Evolutionary conservation across 2,888 invertebrate species (phyloP), one percentile per base, ranked within the genome.

Genomic region (Cantharis rufa): DNA sequence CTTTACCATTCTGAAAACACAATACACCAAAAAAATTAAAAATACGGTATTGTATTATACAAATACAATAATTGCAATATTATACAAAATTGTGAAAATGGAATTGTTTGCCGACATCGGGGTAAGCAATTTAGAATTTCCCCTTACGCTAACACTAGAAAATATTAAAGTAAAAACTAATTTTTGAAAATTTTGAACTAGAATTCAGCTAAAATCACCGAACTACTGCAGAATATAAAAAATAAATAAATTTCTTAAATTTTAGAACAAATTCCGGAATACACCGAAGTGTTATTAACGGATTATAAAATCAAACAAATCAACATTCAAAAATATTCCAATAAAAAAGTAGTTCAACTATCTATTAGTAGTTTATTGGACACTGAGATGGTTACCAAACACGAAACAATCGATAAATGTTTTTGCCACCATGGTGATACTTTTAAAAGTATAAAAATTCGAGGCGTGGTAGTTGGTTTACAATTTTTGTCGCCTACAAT

Each of bases 341-440:
- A 69, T 61, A 73, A 64, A 24, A 70, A 71, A 62, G 61, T 74
- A 5, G 15, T 69, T 11, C 74, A 28, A 64, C 28, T 77, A 15
- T 77, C 71, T 27, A 74, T 74, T 32, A n/a, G 77, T n/a, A 68
- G 74, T 21, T 63, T 77, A 15, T 48, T 77, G n/a, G 71, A 77
- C 62, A 24, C 24, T 0, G 13, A 32, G 11, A 68, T 62, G 10
- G 68, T 77, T 18, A 24, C 71, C 24, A 28, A 11, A n/a, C 66
- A 71, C 15, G 27, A 15, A 61, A 62, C 62, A 16, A 10, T 71
- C 3, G 77, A 74, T 63, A 74, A 69, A 16, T 68, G 69, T n/a
- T 77, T 71, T 69, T 10, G 10, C 15, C 15, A 71, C 10, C 32
- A 24, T 15, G 10, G 69, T 15, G 48, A 63, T 10, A 61, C 24